These are phyloP conservation scores for Buphagus erythrorhynchus DNA, from an alignment of 2,797 vertebrate genomes.

Conservation along the genomic window DNA sequence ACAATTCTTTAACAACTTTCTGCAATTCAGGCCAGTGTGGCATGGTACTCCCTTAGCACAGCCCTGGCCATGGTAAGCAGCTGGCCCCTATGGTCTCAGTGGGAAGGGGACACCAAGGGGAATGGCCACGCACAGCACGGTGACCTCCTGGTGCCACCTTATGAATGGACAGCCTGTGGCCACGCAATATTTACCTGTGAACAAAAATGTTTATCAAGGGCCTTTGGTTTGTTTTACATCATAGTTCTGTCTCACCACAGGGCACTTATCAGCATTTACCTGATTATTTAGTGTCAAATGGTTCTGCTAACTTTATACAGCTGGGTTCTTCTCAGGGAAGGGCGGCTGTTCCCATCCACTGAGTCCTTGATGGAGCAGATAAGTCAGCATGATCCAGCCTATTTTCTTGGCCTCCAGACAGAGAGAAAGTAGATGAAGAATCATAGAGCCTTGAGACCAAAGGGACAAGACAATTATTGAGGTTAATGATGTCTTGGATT, in stretches of 20 bases:
- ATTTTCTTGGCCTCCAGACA: neutral
- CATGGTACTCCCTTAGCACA: too few relatives aligned
- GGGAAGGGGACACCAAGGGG: neutral
- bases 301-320: conserved; percentile 52
- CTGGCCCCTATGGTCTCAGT: neutral
- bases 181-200: neutral
- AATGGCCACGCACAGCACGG: rapidly evolving
- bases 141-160: neutral
- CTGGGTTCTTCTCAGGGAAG: conserved; percentile 59
- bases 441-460: neutral
- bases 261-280: neutral
- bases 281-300: conserved; percentile 25
- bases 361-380: conserved; percentile 31
- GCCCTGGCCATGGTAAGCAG: neutral
- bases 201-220: neutral
- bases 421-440: neutral
- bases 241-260: neutral
- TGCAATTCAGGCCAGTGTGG: neutral
- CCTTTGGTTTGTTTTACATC: neutral
- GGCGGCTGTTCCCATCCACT: neutral
- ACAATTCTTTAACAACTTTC: neutral
- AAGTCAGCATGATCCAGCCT: neutral
- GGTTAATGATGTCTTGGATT: neutral
- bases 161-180: neutral
- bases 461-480: neutral